These are phyloP conservation scores for Sarcophilus harrisii DNA, from an alignment of 2,797 vertebrate genomes.

Conservation along the genomic window DNA sequence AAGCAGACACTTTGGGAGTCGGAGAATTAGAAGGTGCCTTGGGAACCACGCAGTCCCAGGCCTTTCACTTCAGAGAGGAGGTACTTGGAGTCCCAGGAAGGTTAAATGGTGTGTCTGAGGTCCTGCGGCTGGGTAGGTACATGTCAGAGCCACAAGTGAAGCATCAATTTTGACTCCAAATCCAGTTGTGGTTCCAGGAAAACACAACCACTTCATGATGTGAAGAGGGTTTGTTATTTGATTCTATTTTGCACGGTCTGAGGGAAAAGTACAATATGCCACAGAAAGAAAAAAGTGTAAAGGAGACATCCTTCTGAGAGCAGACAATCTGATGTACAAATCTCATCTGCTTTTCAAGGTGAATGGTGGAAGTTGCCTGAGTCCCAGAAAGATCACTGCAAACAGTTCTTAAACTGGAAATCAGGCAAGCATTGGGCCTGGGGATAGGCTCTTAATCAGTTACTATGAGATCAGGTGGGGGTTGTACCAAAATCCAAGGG, in stretches of 20 bases:
- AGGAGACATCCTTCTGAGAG: background rate
- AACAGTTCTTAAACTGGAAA: background rate
- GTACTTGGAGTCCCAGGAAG: background rate
- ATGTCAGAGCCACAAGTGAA: background rate
- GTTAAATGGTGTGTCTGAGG: background rate
- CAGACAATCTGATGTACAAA: background rate
- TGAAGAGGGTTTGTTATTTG: background rate
- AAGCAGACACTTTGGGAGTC: background rate
- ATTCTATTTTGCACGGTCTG: background rate
- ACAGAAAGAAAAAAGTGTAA: background rate
- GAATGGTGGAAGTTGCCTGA: background rate
- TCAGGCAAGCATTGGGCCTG: background rate
- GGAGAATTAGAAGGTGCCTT: background rate
- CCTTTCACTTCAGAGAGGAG: background rate
- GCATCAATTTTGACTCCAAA: background rate
- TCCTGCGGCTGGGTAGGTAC: background rate
- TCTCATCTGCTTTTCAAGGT: background rate
- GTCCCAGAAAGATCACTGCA: background rate
- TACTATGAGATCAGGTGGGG: background rate
- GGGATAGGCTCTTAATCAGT: background rate
- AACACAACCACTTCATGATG: background rate
- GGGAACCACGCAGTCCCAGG: background rate
- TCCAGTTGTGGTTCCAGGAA: too few relatives aligned
- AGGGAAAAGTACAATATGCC: background rate
- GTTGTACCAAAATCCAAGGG: background rate